phyloP scores from a whole-genome alignment of 2,888 invertebrate species.

The Cephus pulcher region DNA sequence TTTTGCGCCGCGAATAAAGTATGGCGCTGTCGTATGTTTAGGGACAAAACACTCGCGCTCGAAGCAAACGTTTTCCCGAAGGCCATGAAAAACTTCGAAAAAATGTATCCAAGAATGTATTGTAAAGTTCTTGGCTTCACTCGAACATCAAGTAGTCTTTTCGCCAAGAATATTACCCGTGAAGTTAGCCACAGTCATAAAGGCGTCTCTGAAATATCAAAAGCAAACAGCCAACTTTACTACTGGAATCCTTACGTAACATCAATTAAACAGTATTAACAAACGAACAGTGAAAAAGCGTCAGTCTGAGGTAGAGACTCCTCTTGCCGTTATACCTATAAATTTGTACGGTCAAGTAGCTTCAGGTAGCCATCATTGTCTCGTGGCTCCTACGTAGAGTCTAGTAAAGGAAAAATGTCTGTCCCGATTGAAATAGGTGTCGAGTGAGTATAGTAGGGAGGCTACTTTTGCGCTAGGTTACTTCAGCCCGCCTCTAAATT shows the following conservation, averaged over 20 bases:
- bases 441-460: not conserved
- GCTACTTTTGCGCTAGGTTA: slow-evolving; percentile 29
- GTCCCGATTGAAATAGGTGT: not conserved
- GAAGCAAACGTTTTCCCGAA: not conserved
- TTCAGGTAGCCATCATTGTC: not conserved
- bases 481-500: slow-evolving; percentile 47
- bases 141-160: not conserved
- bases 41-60: slow-evolving; percentile 26
- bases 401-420: not conserved
- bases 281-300: not conserved
- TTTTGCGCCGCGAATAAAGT: slow-evolving; percentile 22
- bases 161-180: not conserved
- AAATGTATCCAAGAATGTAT: no score
- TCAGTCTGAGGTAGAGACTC: not conserved
- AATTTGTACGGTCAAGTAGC: not conserved
- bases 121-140: no score
- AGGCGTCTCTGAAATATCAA: not conserved
- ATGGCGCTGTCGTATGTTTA: slow-evolving; percentile 41
- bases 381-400: not conserved
- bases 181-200: not conserved
- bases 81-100: not conserved
- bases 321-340: not conserved
- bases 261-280: not conserved
- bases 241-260: not conserved
- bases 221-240: not conserved